These are phyloP conservation scores for Collichthys lucidus DNA, from an alignment of 2,113 vertebrate genomes.

Conservation along the genomic window DNA sequence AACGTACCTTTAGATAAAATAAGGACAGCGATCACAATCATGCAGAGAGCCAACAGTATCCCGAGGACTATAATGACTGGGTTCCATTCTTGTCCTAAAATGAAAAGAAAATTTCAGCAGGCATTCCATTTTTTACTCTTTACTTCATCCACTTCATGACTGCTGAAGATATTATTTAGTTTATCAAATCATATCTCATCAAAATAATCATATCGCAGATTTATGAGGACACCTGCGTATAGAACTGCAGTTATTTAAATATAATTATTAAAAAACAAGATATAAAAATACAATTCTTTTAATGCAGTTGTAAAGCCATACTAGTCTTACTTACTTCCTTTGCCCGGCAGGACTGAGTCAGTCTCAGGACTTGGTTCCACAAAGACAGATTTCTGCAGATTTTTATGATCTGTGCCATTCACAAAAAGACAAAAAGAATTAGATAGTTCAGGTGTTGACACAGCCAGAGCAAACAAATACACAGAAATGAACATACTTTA, in stretches of 20 bases:
- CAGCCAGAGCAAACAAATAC: not conserved
- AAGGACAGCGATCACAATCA: conserved; percentile 33
- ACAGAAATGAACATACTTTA: conserved; percentile 24
- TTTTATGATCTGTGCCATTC: conserved; percentile 27
- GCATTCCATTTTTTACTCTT: not conserved
- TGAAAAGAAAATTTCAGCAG: not conserved
- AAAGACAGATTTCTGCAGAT: not conserved
- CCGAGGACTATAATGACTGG: conserved; percentile 1
- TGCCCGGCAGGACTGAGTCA: conserved; percentile 16
- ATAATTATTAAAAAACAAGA: too few relatives aligned
- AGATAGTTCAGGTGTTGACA: not conserved
- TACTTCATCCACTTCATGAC: too few relatives aligned
- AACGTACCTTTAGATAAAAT: conserved; percentile 13
- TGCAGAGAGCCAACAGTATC: conserved; percentile 13
- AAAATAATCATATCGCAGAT: not conserved
- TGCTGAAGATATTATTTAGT: too few relatives aligned
- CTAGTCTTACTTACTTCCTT: not conserved
- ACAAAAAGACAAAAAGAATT: not conserved
- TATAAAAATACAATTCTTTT: too few relatives aligned
- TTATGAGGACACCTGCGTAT: not conserved
- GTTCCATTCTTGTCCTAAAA: not conserved
- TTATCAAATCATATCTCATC: too few relatives aligned
- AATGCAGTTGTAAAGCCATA: not conserved
- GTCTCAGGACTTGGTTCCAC: conserved; percentile 38
- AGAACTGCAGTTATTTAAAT: too few relatives aligned